phyloP scores from a whole-genome alignment of 1,140 invertebrate species.

The Pantala flavescens region DNA sequence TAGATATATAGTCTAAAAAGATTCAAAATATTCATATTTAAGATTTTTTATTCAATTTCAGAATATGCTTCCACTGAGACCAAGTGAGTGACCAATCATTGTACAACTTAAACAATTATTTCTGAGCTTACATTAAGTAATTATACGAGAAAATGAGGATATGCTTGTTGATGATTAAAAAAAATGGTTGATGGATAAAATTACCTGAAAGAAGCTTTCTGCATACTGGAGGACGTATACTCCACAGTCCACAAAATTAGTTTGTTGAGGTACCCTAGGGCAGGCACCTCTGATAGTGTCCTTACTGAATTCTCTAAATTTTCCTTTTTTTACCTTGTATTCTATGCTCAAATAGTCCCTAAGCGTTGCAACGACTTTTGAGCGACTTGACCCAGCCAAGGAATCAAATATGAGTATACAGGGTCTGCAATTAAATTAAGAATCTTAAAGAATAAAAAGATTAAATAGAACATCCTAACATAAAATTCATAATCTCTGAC shows the following conservation, averaged over 20 bases:
- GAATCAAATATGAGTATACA: conserved; percentile 95
- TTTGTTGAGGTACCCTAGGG: conserved; percentile 90
- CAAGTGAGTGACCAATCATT: no score
- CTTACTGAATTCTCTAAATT: conserved; percentile 57
- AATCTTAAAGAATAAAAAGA: no score
- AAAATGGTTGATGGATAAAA: no score
- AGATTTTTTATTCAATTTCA: no score
- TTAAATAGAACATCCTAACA: conserved; percentile 29
- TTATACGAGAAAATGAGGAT: no score
- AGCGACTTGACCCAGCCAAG: conserved; percentile 64
- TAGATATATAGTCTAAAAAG: no score
- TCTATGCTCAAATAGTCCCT: conserved; percentile 84
- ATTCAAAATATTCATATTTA: no score
- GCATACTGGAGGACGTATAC: conserved; percentile 92
- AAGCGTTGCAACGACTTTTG: conserved; percentile 72
- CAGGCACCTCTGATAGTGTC: conserved; percentile 70
- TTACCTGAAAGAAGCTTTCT: conserved; percentile 82
- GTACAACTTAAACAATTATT: no score
- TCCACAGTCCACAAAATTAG: conserved; percentile 94
- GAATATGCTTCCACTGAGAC: no score
- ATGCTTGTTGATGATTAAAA: no score
- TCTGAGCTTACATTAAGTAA: no score
- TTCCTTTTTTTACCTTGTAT: conserved; percentile 64
- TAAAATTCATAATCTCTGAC: conserved; percentile 12
- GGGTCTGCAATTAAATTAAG: conserved; percentile 44